phyloP scores from a whole-genome alignment of 2,797 vertebrate species.

The Acipenser oxyrinchus region DNA sequence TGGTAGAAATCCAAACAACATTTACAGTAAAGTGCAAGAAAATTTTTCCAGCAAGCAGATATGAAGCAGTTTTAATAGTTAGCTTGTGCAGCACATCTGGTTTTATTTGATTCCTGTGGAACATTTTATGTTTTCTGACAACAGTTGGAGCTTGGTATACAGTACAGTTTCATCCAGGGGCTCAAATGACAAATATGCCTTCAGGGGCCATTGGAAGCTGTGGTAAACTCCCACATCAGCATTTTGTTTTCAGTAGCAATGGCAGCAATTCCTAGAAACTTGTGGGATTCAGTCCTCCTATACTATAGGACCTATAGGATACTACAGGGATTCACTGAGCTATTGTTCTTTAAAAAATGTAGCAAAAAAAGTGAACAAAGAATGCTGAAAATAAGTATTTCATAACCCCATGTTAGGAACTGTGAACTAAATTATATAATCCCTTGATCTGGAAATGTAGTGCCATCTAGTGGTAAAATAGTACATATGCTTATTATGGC shows the following conservation, averaged over 20 bases:
- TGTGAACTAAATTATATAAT: too few species aligned
- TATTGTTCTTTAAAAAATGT: too few species aligned
- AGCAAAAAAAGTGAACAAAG: too few species aligned
- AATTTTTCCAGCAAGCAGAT: neutral
- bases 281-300: too few species aligned
- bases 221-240: constrained; percentile 72
- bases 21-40: constrained; percentile 6
- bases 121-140: constrained; percentile 44
- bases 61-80: neutral
- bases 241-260: constrained; percentile 24
- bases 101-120: constrained; percentile 54
- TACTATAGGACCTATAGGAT: too few species aligned
- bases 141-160: constrained; percentile 55
- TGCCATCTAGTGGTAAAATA: too few species aligned
- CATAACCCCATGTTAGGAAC: too few species aligned
- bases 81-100: constrained; percentile 45
- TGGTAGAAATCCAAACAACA: constrained; percentile 1
- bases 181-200: constrained; percentile 53
- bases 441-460: too few species aligned
- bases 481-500: too few species aligned
- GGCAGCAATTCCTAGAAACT: constrained; percentile 12
- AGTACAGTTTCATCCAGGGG: constrained; percentile 57
- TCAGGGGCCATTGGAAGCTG: constrained; percentile 42
- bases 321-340: too few species aligned
- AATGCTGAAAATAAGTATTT: too few species aligned